These are phyloP conservation scores for Sebastes oblongus DNA, from an alignment of 2,797 vertebrate species.

Conservation along the genomic window DNA sequence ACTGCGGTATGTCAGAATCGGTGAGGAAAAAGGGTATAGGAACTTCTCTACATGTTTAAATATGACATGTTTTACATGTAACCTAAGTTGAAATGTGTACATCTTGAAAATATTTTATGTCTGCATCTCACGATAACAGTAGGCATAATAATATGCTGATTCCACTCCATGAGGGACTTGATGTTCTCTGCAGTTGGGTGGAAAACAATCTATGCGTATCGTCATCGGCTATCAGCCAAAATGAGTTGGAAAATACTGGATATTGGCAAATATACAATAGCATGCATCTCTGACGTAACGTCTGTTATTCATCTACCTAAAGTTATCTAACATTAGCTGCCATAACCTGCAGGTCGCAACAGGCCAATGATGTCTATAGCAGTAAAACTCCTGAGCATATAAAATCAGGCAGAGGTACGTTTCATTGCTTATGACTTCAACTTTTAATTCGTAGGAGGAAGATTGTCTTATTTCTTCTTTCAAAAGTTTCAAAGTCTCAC, in stretches of 20 bases:
- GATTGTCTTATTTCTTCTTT: neutral
- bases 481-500: neutral
- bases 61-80: no score
- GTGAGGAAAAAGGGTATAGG: no score
- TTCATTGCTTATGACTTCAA: neutral
- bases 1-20: no score
- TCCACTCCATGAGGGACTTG: no score
- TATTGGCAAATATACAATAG: neutral
- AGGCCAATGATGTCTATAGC: neutral
- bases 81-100: neutral
- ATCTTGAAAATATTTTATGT: neutral
- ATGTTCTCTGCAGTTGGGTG: neutral
- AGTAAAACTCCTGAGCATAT: neutral
- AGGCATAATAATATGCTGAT: no score
- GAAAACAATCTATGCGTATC: neutral
- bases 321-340: neutral
- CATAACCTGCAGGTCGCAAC: neutral
- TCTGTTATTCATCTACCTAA: neutral
- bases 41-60: no score
- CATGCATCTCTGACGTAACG: no score
- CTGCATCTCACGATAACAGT: no score
- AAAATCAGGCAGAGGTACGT: neutral
- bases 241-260: neutral
- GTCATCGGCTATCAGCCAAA: neutral
- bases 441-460: neutral